A percentile compares a stretch with the other conserved stretches of the same genome.
These are phyloP conservation scores for Popillia japonica DNA, from an alignment of 1,140 invertebrate species.

Conservation along the genomic window DNA sequence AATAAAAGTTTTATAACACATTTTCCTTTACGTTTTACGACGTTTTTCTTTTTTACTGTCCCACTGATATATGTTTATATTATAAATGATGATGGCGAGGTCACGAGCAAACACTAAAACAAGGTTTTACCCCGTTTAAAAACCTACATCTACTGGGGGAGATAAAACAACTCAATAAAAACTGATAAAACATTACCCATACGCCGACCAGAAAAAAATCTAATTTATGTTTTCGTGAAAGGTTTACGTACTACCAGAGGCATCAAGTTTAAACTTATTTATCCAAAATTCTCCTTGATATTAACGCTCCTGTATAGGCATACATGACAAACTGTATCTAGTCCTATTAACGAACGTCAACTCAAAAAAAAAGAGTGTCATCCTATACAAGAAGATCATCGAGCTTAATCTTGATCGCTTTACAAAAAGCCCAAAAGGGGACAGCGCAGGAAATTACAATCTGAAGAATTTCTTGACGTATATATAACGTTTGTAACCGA, in stretches of 20 bases:
- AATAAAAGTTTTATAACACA: conserved; percentile 31
- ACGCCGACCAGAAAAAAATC: not conserved
- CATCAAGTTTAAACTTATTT: not conserved
- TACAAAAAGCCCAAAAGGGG: no score
- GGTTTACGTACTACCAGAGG: no score
- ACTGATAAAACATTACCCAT: not conserved
- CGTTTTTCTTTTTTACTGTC: conserved; percentile 14
- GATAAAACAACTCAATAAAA: conserved; percentile 31
- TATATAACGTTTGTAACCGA: not conserved
- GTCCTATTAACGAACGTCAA: no score
- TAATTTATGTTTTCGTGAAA: no score
- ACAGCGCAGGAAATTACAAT: no score
- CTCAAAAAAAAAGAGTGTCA: no score
- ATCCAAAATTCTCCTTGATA: not conserved
- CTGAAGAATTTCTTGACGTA: not conserved
- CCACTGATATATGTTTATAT: conserved; percentile 22
- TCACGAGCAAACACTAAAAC: conserved; percentile 25
- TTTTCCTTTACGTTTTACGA: conserved; percentile 18
- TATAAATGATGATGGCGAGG: conserved; percentile 25
- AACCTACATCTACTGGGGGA: not conserved
- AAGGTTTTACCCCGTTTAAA: conserved; percentile 24
- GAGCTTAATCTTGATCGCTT: no score
- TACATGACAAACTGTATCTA: no score
- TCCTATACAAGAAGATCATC: no score
- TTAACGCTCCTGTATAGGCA: no score